These are phyloP conservation scores for Panulirus ornatus DNA, from an alignment of 1,140 invertebrate genomes.

Conservation along the genomic window DNA sequence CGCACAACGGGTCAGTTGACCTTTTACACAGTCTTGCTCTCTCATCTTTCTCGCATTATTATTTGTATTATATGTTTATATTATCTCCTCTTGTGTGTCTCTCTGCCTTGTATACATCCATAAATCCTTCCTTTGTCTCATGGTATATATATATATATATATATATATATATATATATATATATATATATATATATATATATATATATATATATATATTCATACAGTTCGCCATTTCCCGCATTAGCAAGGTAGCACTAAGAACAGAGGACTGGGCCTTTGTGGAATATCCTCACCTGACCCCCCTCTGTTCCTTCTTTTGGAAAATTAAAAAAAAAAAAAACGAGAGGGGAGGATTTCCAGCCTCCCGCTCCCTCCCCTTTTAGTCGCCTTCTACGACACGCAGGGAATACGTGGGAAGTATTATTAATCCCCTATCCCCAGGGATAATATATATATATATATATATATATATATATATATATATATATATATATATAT, in stretches of 20 bases:
- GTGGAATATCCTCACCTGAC: no score
- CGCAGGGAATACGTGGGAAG: no score
- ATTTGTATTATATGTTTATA: no score
- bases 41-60: no score
- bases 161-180: conserved; percentile 28
- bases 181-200: background rate
- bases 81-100: no score
- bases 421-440: no score
- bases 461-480: conserved; percentile 7
- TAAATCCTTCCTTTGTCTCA: background rate
- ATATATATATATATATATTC: background rate
- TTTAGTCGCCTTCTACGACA: no score
- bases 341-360: background rate
- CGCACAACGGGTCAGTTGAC: no score
- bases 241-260: background rate
- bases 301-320: no score
- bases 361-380: no score
- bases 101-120: background rate
- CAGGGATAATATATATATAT: background rate
- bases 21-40: no score
- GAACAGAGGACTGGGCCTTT: no score
- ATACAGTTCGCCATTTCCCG: background rate
- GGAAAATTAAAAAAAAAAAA: background rate
- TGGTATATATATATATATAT: background rate
- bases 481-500: conserved; percentile 7